A percentile compares a stretch with the other conserved stretches of the same genome.
Evolutionary conservation across 2,888 invertebrate species (phyloP).

Genomic region (Itoplectis maculator): DNA sequence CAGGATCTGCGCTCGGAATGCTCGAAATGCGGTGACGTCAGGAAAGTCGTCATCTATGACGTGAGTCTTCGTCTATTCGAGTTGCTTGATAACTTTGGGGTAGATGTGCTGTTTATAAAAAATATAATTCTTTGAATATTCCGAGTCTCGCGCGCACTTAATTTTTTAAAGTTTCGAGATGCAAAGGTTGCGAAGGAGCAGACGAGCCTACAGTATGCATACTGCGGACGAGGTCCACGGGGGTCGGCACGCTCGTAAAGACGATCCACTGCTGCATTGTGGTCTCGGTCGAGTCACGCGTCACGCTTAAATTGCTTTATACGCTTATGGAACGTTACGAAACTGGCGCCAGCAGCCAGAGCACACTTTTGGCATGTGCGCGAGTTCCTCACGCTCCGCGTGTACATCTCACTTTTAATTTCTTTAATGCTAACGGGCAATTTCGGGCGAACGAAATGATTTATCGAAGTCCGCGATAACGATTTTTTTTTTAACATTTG

Average conservation of each 20-base stretch:
- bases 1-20: conserved; percentile 96
- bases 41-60: conserved; percentile 96
- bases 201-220: conserved; percentile 31
- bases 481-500: conserved; percentile 1
- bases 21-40: conserved; percentile 95
- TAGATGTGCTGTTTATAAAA: too few relatives aligned
- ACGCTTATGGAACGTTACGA: conserved; percentile 65
- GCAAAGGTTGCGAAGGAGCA: conserved; percentile 20
- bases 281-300: conserved; percentile 65
- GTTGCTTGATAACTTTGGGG: neutral
- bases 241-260: conserved; percentile 66
- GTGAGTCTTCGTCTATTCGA: conserved; percentile 85
- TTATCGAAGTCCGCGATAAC: neutral
- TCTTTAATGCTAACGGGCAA: conserved; percentile 5
- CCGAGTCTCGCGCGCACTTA: conserved; percentile 52
- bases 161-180: conserved; percentile 53
- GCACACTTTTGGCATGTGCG: conserved; percentile 44
- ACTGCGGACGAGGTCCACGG: conserved; percentile 49
- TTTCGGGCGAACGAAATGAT: neutral
- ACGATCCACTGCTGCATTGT: conserved; percentile 49
- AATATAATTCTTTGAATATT: conserved; percentile 32
- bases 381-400: neutral
- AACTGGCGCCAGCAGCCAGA: conserved; percentile 67
- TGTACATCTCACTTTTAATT: neutral
- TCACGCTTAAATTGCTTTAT: conserved; percentile 72